Evolutionary conservation across 1,140 invertebrate species (phyloP).

Genomic region (Alviniconcha marisindica): DNA sequence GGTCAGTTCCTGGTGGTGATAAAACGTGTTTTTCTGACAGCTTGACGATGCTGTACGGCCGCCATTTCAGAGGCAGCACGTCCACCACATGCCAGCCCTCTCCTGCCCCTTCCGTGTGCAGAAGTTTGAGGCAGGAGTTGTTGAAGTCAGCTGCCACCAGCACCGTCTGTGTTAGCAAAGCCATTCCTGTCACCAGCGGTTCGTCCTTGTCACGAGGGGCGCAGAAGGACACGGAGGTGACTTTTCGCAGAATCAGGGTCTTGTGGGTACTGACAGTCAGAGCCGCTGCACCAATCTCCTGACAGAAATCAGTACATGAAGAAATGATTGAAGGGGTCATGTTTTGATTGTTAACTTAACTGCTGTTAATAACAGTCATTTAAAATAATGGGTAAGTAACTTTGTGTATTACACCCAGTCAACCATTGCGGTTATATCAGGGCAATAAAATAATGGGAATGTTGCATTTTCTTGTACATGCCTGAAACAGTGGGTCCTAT

Average conservation of each 20-base stretch:
- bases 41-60: neutral
- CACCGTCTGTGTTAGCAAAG: neutral
- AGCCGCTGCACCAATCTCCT: slow-evolving; percentile 19
- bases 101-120: neutral
- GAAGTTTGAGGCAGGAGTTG: slow-evolving; percentile 29
- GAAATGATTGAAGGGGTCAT: no score
- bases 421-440: no score
- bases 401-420: no score
- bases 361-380: no score
- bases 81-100: slow-evolving; percentile 11
- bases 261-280: neutral
- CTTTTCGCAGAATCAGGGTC: neutral
- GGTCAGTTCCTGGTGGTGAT: no score
- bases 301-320: neutral
- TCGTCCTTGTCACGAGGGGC: neutral
- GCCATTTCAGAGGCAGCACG: slow-evolving; percentile 7
- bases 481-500: no score
- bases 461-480: no score
- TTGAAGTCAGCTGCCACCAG: slow-evolving; percentile 33
- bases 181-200: slow-evolving; percentile 12
- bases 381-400: no score
- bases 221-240: neutral
- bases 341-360: no score
- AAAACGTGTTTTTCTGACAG: neutral
- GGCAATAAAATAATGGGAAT: no score